Evolutionary conservation across 2,888 invertebrate genomes (phyloP), one percentile per base, ranked within the genome.

Genomic region (Limnephilus lunatus): DNA sequence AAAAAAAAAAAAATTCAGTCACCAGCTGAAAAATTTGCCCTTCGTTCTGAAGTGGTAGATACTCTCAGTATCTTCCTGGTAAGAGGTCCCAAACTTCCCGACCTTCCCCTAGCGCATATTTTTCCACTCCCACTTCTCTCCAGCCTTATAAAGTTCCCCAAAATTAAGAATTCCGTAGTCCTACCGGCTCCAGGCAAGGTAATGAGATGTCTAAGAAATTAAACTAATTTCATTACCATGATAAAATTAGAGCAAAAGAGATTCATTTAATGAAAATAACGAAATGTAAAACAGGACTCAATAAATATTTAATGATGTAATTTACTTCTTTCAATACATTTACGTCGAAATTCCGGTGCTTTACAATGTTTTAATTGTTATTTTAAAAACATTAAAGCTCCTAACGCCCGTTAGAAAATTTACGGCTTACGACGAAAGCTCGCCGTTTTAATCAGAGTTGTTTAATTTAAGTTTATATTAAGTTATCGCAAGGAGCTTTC

Each of bases 381-480:
- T 68, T 68, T 68, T 68, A 68, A 68, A 68, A 86, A 39, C 35
- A 44, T 39, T 9, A 39, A 39, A 44, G 31, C 32, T 19, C 25
- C 32, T 80, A 89, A 80, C 44, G 35, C 86, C 35, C 44, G 39
- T 39, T 12, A 48, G 35, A 44, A 86, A 48, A 68, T 68, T 68
- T 80, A 80, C 35, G 25, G n/a, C 81, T 32, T 81, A 81, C 32
- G 7, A 12, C 35, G 81, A 35, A 81, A 53, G 19, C 32, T 35
- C 81, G 9, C 91, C 80, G 25, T 32, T 35, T 86, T 44, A 85
- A 81, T 91, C 48, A 81, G 86, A 19, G 86, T 32, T 81, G 91
- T 81, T 81, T 86, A 86, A 87, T 86, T 91, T 81, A 68, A 81
- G 86, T 91, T 91, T 91, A 53, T 86, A 86, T 91, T 91, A 81